These are phyloP conservation scores for Drosophila insularis DNA, from an alignment of 1,140 invertebrate species.

Conservation along the genomic window DNA sequence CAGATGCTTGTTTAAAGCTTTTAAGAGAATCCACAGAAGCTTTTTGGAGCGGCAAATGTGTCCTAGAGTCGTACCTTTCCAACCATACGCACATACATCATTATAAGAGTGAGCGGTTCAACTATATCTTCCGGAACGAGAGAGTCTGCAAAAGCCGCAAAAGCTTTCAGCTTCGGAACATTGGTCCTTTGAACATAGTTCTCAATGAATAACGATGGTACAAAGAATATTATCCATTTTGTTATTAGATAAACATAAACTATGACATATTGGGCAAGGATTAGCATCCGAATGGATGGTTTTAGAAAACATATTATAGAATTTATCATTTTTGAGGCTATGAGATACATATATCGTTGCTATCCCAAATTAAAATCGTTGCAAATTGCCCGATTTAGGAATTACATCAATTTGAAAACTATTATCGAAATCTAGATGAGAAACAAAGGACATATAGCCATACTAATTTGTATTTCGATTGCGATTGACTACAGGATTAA, in stretches of 20 bases:
- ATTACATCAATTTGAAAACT: not conserved
- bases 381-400: too few species aligned
- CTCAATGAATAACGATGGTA: slow-evolving; percentile 18
- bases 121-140: not conserved
- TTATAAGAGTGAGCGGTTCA: slow-evolving; percentile 19
- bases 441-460: too few species aligned
- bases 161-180: not conserved
- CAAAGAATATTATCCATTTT: slow-evolving; percentile 12
- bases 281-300: too few species aligned
- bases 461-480: not conserved
- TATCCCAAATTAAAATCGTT: too few species aligned
- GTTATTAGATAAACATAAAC: not conserved
- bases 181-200: slow-evolving; percentile 9
- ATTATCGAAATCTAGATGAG: not conserved
- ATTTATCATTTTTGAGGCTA: not conserved
- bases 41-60: slow-evolving; percentile 7
- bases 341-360: not conserved
- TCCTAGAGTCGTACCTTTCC: slow-evolving; percentile 33
- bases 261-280: not conserved
- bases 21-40: slow-evolving; percentile 45
- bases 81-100: not conserved
- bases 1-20: slow-evolving; percentile 13
- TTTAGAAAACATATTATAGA: not conserved
- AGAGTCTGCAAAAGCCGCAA: slow-evolving; percentile 38
- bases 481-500: not conserved